Conservation (phyloP, 1,140 invertebrate species). For the Euwallacea fornicatus region DNA sequence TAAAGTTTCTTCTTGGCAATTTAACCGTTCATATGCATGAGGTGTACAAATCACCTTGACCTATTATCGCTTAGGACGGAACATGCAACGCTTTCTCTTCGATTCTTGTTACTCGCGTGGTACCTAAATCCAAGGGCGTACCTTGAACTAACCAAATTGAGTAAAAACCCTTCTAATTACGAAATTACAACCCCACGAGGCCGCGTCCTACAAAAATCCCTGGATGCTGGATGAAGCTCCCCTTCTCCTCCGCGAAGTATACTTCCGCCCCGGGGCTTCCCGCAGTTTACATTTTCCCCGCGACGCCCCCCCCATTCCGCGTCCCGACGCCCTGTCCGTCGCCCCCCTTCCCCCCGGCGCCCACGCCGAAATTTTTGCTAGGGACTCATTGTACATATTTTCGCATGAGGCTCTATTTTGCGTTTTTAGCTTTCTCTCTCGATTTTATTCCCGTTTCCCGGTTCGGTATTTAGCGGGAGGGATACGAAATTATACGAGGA, state of each 20-base stretch:
- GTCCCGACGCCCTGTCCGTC: slow-evolving; percentile 25
- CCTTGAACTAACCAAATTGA: neutral
- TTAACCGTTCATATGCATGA: too few species aligned
- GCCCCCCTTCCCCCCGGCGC: slow-evolving; percentile 16
- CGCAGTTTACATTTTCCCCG: slow-evolving; percentile 53
- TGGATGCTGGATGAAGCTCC: slow-evolving; percentile 45
- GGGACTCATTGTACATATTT: slow-evolving; percentile 53
- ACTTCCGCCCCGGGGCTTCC: slow-evolving; percentile 52
- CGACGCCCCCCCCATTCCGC: slow-evolving; percentile 37
- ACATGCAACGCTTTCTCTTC: slow-evolving; percentile 1
- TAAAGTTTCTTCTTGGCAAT: too few species aligned
- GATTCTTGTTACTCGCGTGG: neutral
- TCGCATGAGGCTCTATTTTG: slow-evolving; percentile 53
- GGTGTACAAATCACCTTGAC: neutral
- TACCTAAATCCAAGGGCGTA: neutral
- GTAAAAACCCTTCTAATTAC: slow-evolving; percentile 1
- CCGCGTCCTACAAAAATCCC: slow-evolving; percentile 8
- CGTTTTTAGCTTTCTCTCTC: slow-evolving; percentile 51
- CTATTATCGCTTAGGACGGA: neutral
- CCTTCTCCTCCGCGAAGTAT: slow-evolving; percentile 37
- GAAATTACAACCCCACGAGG: neutral
- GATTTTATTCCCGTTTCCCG: slow-evolving; percentile 46
- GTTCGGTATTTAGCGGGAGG: slow-evolving; percentile 41
- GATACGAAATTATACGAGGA: neutral
- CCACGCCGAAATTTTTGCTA: slow-evolving; percentile 50